These are phyloP conservation scores for Spodoptera frugiperda DNA, from an alignment of 1,140 invertebrate genomes.

Conservation along the genomic window DNA sequence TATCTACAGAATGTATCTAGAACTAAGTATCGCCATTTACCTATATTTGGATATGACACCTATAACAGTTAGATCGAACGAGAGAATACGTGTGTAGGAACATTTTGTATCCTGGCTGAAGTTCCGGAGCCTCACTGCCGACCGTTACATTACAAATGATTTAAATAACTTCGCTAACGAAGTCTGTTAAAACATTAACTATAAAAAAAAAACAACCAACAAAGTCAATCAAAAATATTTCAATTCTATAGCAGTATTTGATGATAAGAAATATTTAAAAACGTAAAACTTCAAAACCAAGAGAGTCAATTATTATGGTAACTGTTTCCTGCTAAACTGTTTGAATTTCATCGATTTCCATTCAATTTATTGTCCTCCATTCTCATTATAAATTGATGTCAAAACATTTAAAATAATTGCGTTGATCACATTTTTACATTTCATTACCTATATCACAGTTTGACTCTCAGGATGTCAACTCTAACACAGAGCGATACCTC, in stretches of 20 bases:
- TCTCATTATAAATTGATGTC: slow-evolving; percentile 39
- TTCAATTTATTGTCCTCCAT: slow-evolving; percentile 37
- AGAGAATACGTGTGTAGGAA: background rate
- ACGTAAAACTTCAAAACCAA: slow-evolving; percentile 16
- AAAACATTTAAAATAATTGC: slow-evolving; percentile 42
- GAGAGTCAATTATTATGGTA: slow-evolving; percentile 32
- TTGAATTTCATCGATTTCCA: slow-evolving; percentile 4
- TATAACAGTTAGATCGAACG: background rate
- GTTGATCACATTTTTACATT: slow-evolving; percentile 54
- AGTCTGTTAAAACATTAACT: background rate
- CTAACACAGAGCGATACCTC: slow-evolving; percentile 8
- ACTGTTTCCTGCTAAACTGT: background rate
- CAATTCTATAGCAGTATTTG: background rate
- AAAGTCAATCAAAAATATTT: background rate
- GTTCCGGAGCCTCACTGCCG: background rate
- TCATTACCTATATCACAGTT: slow-evolving; percentile 72
- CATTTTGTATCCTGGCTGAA: background rate
- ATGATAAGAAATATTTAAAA: background rate
- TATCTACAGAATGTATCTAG: slow-evolving; percentile 36
- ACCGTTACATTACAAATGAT: background rate
- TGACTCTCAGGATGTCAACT: slow-evolving; percentile 42
- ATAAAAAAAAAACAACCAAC: background rate
- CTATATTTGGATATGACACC: slow-evolving; percentile 22
- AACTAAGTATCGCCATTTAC: background rate
- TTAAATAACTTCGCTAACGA: background rate